Base-by-base conservation (phyloP, 2,888 invertebrate genomes). In the Tenthredo notha region DNA sequence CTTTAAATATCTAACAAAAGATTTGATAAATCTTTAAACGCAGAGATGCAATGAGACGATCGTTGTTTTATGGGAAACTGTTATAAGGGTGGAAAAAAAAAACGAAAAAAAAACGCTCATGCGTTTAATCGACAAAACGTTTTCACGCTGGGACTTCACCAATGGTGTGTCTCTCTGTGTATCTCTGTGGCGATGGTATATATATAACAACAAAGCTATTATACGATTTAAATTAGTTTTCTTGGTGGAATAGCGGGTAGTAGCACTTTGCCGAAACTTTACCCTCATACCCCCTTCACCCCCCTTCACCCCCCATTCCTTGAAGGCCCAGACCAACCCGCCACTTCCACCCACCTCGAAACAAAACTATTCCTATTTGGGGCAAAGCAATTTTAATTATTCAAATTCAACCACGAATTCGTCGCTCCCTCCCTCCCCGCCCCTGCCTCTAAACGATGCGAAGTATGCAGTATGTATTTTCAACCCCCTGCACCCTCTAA, bases 381-480 rank as follows among this genome's bases (percentile, higher is more conserved):
- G 67, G 83, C 47, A 70, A 83, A 83, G 83, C 83, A 83, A 83
- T 83, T 83, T 83, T 83, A 83, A 83, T 83, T 83, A 83, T 83
- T 83, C 83, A 83, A 83, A 83, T 67, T 67, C 47, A 67, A 33
- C 6, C 40, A 37, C n/a, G 47, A 70, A 65, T 47, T 83, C 29
- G 43, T 67, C 83, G 9, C 77, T 21, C 33, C 43, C 21, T n/a
- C n/a, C n/a, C n/a, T n/a, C n/a, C n/a, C n/a, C n/a, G n/a, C n/a
- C n/a, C n/a, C n/a, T n/a, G n/a, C n/a, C 4, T 2, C 33, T 10
- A 40, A 61, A 80, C 80, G 80, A 80, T 80, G 80, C 80, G 15
- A 83, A 83, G 83, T 47, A 83, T 83, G 67, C 77, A 29, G 50
- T 6, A 80, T 80, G 61, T 80, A 80, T 80, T 61, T 80, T 21